Base-by-base conservation (phyloP, 2,888 invertebrate species). In the Psococerastis gibbosa region DNA sequence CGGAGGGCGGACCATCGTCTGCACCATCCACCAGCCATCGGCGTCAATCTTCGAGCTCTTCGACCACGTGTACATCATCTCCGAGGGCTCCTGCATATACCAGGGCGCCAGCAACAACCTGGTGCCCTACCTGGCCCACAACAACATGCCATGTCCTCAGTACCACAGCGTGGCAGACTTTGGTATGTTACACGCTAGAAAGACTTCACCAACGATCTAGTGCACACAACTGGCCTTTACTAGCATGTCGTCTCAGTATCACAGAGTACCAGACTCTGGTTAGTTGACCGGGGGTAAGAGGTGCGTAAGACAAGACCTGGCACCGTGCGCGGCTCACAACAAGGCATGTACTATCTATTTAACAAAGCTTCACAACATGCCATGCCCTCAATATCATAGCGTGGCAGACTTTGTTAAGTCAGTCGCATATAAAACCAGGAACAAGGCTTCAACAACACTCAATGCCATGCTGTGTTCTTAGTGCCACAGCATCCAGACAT, bases 151-250 rank as follows among this genome's bases (percentile, higher is more conserved):
- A 16, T 72, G 72, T 54, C 71, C 71, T 1, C 60, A 66, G 44
- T 72, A 70, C 53, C 71, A 73, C 56, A 73, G 72, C 53, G 71
- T 72, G 3, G 69, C 71, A n/a, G 73, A 72, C 56, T 72, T 67
- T 55, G 62, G 69, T 69, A 54, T 57, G 60, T 53, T 18, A 8
- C 18, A 22, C 11, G 18, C n/a, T n/a, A n/a, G n/a, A n/a, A n/a
- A n/a, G n/a, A n/a, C n/a, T n/a, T n/a, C n/a, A n/a, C n/a, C n/a
- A n/a, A n/a, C n/a, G n/a, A n/a, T n/a, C n/a, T n/a, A n/a, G n/a
- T n/a, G n/a, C n/a, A n/a, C n/a, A n/a, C n/a, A n/a, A n/a, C n/a
- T n/a, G n/a, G n/a, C n/a, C n/a, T n/a, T n/a, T n/a, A n/a, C n/a
- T n/a, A n/a, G n/a, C n/a, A n/a, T n/a, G n/a, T n/a, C n/a, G n/a